phyloP scores from a whole-genome alignment of 2,113 vertebrate species.

The Rana temporaria region DNA sequence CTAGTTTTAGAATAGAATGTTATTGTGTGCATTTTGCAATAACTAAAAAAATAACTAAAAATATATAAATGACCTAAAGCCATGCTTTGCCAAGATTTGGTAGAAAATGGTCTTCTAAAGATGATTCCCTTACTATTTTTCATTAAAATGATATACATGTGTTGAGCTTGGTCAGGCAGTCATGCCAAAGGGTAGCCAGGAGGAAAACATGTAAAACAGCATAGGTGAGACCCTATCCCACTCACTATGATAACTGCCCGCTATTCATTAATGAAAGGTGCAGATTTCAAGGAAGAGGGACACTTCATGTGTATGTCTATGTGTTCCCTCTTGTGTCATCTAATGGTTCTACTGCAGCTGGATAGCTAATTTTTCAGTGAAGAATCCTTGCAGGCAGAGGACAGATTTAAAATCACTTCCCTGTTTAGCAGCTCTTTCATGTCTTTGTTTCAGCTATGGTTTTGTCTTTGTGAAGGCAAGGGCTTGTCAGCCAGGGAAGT shows the following conservation, averaged over 20 bases:
- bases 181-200: too few relatives aligned
- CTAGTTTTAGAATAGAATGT: too few relatives aligned
- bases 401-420: constrained; percentile 39
- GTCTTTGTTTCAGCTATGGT: constrained; percentile 38
- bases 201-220: too few relatives aligned
- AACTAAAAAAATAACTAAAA: too few relatives aligned
- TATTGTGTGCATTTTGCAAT: too few relatives aligned
- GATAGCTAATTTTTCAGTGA: constrained; percentile 1
- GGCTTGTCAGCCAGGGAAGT: background rate
- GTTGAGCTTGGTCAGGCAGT: too few relatives aligned
- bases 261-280: background rate
- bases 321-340: constrained; percentile 18
- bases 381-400: constrained; percentile 29
- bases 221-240: too few relatives aligned
- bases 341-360: constrained; percentile 11
- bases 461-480: constrained; percentile 54
- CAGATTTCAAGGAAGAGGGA: background rate
- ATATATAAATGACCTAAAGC: too few relatives aligned
- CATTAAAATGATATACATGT: too few relatives aligned
- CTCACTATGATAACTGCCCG: constrained; percentile 3
- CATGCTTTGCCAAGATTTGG: too few relatives aligned
- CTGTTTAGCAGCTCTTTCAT: constrained; percentile 8
- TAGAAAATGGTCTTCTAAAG: too few relatives aligned
- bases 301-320: background rate
- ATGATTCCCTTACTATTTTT: too few relatives aligned